These are phyloP conservation scores for Hoplodrina ambigua DNA, from an alignment of 2,888 invertebrate species.

Conservation along the genomic window DNA sequence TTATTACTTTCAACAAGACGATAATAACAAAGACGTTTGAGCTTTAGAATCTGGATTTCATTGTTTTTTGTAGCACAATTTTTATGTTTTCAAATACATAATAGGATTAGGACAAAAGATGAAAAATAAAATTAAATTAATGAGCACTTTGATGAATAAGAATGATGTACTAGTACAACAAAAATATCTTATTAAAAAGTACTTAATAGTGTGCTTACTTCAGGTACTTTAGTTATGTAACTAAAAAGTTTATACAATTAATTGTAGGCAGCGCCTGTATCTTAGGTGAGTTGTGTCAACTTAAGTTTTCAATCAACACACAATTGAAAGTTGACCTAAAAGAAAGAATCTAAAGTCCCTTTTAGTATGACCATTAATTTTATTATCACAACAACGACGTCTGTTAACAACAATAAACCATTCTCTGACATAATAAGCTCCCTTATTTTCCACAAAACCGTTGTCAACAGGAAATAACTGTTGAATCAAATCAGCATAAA, in stretches of 20 bases:
- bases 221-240: too few species aligned
- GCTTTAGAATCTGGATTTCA: background rate
- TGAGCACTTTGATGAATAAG: background rate
- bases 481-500: conserved; percentile 25
- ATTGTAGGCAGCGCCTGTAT: too few species aligned
- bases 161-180: too few species aligned
- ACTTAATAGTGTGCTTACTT: too few species aligned
- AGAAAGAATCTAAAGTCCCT: background rate
- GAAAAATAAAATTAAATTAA: background rate
- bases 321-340: too few species aligned
- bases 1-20: conserved; percentile 9
- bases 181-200: too few species aligned
- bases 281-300: too few species aligned
- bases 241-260: too few species aligned
- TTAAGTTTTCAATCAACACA: too few species aligned
- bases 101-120: background rate
- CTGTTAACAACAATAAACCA: background rate
- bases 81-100: background rate
- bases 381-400: background rate
- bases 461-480: background rate
- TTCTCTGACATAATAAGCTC: background rate
- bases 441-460: background rate
- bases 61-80: background rate
- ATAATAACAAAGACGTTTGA: background rate
- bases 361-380: background rate